Evolutionary conservation across 2,797 vertebrate genomes (phyloP), one percentile per base, ranked within the genome.

Genomic region (Heliangelus exortis): DNA sequence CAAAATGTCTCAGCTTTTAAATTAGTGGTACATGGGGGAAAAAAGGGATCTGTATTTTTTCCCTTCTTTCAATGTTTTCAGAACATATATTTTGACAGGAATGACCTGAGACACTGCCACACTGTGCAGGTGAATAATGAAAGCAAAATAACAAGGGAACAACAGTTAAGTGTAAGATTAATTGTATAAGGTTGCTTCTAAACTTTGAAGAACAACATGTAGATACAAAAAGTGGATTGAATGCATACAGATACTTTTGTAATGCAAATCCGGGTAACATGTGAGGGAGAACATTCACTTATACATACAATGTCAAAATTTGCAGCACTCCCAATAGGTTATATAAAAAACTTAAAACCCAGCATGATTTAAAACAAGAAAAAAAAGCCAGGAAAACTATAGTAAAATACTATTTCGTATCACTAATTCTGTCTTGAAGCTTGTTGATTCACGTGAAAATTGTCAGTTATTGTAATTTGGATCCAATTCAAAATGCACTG

Each of bases 11-110:
- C 20, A 48, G 50, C 72, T 93, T 81, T 59, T 21, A 78, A 78
- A 84, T 43, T 75, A 50, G 34, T n/a, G 12, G 4, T 71, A 78
- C 14, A 39, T 2, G 19, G 41, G 18, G 12, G 50, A 82, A 87
- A 84, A 81, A 31, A 10, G 39, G 33, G 34, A 63, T 47, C 87
- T 53, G 69, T 53, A 71, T 53, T 53, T 50, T 92, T 77, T 84
- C 55, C 26, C 31, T 26, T 39, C 53, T 72, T 84, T 55, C 29
- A 51, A 7, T 33, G n/a, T 12, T 84, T 87, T 85, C 33, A 84
- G 34, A 84, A 50, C 15, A 87, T 89, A 62, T 21, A 57, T 75
- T 95, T 93, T 75, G 54, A 87, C 67, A 87, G 51, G 45, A 92
- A 63, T 48, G 33, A 65, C 39, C 63, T 84, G 58, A 90, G 84